Conservation (phyloP, 1,140 invertebrate genomes). For the Stenopsyche tienmushanensis region DNA sequence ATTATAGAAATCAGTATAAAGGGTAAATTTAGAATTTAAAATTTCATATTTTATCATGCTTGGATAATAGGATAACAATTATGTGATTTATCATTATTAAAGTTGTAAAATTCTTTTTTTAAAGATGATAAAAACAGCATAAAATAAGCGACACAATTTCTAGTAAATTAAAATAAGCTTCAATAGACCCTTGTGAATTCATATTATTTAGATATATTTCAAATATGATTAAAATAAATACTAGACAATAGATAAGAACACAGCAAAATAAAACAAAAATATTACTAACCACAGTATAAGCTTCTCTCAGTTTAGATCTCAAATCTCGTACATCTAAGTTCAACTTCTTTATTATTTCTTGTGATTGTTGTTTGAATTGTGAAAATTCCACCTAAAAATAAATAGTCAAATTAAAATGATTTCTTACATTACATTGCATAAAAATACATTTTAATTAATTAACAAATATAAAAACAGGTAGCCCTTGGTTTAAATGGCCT, state of each 20-base stretch:
- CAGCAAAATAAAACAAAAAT: not conserved
- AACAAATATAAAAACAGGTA: not conserved
- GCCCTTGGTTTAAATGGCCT: too few species aligned
- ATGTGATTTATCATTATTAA: not conserved
- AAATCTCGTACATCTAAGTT: slow-evolving; percentile 50
- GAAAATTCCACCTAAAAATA: slow-evolving; percentile 48
- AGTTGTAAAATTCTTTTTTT: not conserved
- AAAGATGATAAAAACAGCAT: not conserved
- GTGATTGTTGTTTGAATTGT: slow-evolving; percentile 45
- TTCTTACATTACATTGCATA: not conserved
- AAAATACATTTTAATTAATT: not conserved
- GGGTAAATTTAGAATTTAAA: too few species aligned
- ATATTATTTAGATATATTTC: not conserved
- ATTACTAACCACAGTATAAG: slow-evolving; percentile 47
- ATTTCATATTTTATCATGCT: too few species aligned
- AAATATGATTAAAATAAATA: not conserved
- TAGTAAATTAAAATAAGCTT: too few species aligned
- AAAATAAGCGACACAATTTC: too few species aligned
- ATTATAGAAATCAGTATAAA: too few species aligned
- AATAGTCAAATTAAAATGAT: not conserved
- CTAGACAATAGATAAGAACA: not conserved
- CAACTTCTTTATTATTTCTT: slow-evolving; percentile 46
- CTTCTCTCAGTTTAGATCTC: slow-evolving; percentile 46
- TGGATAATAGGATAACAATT: slow-evolving; percentile 20
- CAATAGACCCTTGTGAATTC: too few species aligned